Conservation (phyloP, 2,888 invertebrate species). For the Agapostemon virescens region DNA sequence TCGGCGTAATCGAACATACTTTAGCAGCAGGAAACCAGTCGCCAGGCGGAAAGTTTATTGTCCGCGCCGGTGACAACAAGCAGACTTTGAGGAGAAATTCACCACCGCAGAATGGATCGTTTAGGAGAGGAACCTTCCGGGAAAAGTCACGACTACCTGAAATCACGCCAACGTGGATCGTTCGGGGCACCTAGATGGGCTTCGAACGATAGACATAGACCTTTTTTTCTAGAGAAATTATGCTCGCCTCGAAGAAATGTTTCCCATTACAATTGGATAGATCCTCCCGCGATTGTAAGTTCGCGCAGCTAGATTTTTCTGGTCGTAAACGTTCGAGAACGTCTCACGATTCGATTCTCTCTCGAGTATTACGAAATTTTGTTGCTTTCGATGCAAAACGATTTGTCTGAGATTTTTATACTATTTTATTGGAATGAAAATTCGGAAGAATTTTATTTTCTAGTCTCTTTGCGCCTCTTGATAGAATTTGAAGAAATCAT, state of each 20-base stretch:
- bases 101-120: neutral
- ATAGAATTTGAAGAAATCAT: neutral
- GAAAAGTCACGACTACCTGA: neutral
- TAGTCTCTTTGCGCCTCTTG: neutral
- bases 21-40: conserved; percentile 5
- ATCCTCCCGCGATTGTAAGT: neutral
- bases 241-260: neutral
- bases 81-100: neutral
- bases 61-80: neutral
- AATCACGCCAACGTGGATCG: neutral
- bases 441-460: no score
- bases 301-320: neutral
- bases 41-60: neutral
- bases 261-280: neutral
- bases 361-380: neutral
- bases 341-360: neutral
- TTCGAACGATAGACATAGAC: neutral
- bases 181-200: conserved; percentile 1
- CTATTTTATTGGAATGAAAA: no score
- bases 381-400: neutral
- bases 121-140: neutral
- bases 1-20: conserved; percentile 31
- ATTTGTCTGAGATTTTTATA: neutral
- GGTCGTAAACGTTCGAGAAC: neutral
- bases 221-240: neutral